Evolutionary conservation across 2,797 vertebrate genomes (phyloP).

Genomic region (Sebastes hubbsi): DNA sequence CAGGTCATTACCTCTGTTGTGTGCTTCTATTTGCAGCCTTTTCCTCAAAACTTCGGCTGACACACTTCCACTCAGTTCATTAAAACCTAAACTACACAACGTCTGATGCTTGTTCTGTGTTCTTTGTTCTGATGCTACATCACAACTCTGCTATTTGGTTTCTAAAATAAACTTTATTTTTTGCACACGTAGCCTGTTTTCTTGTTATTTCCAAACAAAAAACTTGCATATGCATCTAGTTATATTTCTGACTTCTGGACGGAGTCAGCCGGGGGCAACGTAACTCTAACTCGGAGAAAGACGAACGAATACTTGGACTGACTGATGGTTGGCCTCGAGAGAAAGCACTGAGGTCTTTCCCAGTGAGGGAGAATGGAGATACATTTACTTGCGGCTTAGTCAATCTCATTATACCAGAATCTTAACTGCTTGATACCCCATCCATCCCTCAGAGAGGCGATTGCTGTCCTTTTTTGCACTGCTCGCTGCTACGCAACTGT

Average conservation of each 20-base stretch:
- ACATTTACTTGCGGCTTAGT: slow-evolving; percentile 40
- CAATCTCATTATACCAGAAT: slow-evolving; percentile 41
- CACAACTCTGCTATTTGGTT: not conserved
- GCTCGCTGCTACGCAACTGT: not conserved
- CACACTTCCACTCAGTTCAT: not conserved
- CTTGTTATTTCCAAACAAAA: not conserved
- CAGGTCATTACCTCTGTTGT: not conserved
- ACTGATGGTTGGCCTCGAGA: slow-evolving; percentile 40
- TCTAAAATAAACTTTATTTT: not conserved
- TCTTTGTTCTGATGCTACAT: not conserved
- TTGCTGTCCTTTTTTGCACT: not conserved
- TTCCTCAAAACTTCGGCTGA: not conserved
- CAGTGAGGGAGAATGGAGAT: slow-evolving; percentile 11
- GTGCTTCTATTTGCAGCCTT: not conserved
- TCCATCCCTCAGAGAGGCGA: slow-evolving; percentile 34
- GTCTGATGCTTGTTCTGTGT: not conserved
- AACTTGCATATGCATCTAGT: not conserved
- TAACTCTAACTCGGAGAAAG: not conserved
- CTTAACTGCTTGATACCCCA: slow-evolving; percentile 23
- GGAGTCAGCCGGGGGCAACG: not conserved
- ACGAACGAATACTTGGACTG: slow-evolving; percentile 14
- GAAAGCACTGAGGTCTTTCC: slow-evolving; percentile 19
- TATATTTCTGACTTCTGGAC: not conserved
- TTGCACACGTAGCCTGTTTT: not conserved
- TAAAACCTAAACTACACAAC: not conserved